Percentiles rank a stretch among this genome's conserved stretches.
Evolutionary conservation across 2,113 vertebrate genomes (phyloP).

Genomic region (Pan troglodytes): NHGRI_mPanTro3-v2.1_pri NC_072401.2:91375001-91375500

Average conservation of each 20-base stretch:
- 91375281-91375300: constrained; percentile 74
- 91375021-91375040: constrained; percentile 73
- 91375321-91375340: constrained; percentile 86
- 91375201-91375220: constrained; percentile 79
- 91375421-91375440: constrained; percentile 72
- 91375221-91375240: constrained; percentile 72
- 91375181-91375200: constrained; percentile 30
- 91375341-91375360: constrained; percentile 74
- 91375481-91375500: constrained; percentile 71
- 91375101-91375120: constrained; percentile 87
- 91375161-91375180: constrained; percentile 68
- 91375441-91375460: constrained; percentile 70
- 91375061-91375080: constrained; percentile 78
- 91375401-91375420: constrained; percentile 82
- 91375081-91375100: constrained; percentile 85
- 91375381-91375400: not conserved
- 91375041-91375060: constrained; percentile 79
- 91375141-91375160: constrained; percentile 79
- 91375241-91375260: constrained; percentile 73
- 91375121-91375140: constrained; percentile 83
- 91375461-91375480: constrained; percentile 80
- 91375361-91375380: constrained; percentile 70
- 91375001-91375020: constrained; percentile 77
- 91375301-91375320: constrained; percentile 85
- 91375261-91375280: constrained; percentile 74